Evolutionary conservation across 2,113 vertebrate species (phyloP).

Genomic region (Saccopteryx leptura): DNA sequence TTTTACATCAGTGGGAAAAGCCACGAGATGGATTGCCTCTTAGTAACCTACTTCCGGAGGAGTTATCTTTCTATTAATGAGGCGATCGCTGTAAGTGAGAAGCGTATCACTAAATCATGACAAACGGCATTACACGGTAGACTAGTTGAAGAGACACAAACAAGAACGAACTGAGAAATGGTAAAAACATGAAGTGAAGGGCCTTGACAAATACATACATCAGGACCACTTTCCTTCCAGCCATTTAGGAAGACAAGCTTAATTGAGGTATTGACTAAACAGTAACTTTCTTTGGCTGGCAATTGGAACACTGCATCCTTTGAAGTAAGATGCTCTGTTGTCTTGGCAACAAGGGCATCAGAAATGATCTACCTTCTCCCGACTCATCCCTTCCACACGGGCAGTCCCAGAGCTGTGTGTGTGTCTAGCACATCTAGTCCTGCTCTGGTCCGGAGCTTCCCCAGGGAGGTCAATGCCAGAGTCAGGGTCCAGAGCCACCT

Average conservation of each 20-base stretch:
- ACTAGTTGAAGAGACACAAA: not conserved
- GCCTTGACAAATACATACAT: not conserved
- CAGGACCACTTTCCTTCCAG: not conserved
- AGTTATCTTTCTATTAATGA: constrained; percentile 50
- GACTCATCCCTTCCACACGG: not conserved
- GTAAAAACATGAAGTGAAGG: constrained; percentile 31
- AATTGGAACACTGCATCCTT: not conserved
- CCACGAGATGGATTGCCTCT: constrained; percentile 32
- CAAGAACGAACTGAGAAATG: not conserved
- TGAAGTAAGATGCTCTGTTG: not conserved
- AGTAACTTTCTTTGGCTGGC: not conserved
- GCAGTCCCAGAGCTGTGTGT: not conserved
- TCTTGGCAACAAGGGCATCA: not conserved
- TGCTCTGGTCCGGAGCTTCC: not conserved
- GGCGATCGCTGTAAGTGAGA: constrained; percentile 1
- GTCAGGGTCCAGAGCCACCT: not conserved
- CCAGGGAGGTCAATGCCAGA: not conserved
- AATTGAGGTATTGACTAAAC: constrained; percentile 39
- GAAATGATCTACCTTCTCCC: not conserved
- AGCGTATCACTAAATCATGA: not conserved
- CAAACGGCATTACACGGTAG: not conserved
- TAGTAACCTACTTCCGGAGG: constrained; percentile 53
- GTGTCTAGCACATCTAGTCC: accelerated
- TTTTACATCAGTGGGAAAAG: constrained; percentile 63
- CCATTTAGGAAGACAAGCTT: not conserved